Base-by-base conservation (phyloP, 2,113 vertebrate species). In the Corynorhinus townsendii region DNA sequence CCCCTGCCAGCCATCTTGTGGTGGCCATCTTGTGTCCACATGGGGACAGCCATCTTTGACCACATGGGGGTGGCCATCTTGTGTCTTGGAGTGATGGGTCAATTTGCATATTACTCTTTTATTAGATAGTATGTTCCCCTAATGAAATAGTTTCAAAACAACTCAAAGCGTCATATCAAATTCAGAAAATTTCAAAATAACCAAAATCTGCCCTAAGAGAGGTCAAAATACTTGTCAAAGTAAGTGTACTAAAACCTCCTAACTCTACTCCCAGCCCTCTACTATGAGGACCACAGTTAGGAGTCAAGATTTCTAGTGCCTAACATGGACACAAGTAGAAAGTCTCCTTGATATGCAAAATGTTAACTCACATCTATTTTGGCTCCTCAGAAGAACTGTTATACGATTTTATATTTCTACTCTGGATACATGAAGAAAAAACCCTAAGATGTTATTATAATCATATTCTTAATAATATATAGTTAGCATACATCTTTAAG, bases 141-240 rank as follows among this genome's bases (percentile, higher is more conserved):
- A 49, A 28, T 76, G 20, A 93, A 81, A 89, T 75, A 22, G 20
- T 49, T 69, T 90, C 45, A 90, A 84, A 95, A 95, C 62, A 43
- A 84, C 12, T 56, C 15, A 82, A 52, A 85, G 17, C 20, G 88
- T 71, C 45, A 77, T 17, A 73, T 19, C 45, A 56, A 94, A 89
- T 40, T 86, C 10, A 22, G 8, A 88, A 76, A n/a, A 93, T 64
- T 89, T 75, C 30, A 64, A 73, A 77, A 43, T 75, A 52, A 56
- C 20, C 33, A 38, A 94, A 94, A 77, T 35, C 12, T 40, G 28
- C 56, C 35, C 28, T 85, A 17, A 47, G 15, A 69, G 24, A 77
- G 66, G n/a, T 45, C 7, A 76, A 80, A 90, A 84, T 11, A 89
- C 7, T 43, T 91, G 8, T 28, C 69, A 92, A 79, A 85, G 2